These are phyloP conservation scores for Pseudococcus viburni DNA, from an alignment of 2,888 invertebrate species.

Conservation along the genomic window DNA sequence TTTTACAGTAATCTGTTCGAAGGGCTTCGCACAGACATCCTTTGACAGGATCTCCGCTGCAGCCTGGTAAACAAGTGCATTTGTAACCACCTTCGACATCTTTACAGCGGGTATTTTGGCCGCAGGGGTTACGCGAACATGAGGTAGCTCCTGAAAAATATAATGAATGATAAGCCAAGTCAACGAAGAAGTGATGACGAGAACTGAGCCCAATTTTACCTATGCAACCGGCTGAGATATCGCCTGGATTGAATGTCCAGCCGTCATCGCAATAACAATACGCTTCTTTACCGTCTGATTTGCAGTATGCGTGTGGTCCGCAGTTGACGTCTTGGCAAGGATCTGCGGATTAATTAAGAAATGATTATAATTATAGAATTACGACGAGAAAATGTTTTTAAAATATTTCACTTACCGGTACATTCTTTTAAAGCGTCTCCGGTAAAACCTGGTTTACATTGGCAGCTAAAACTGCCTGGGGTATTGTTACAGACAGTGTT, in stretches of 20 bases:
- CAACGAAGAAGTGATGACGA: conserved; percentile 67
- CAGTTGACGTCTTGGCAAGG: conserved; percentile 94
- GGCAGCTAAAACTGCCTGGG: conserved; percentile 84
- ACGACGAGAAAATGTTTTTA: no score
- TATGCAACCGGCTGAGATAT: conserved; percentile 90
- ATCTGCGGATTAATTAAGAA: conserved; percentile 72
- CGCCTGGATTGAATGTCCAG: conserved; percentile 91
- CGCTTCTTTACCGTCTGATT: conserved; percentile 89
- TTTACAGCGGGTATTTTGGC: conserved; percentile 85
- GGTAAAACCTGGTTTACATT: conserved; percentile 87
- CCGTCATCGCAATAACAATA: conserved; percentile 94
- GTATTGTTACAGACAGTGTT: conserved; percentile 87
- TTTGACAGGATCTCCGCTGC: conserved; percentile 85
- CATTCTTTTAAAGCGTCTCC: conserved; percentile 89
- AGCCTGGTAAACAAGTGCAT: conserved; percentile 85
- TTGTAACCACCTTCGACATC: conserved; percentile 84
- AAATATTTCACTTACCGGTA: conserved; percentile 71
- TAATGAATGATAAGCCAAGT: not conserved
- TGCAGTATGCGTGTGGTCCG: conserved; percentile 89
- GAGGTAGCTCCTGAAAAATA: not conserved
- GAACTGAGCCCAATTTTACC: conserved; percentile 71
- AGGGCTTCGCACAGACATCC: conserved; percentile 84
- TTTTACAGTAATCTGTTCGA: conserved; percentile 81
- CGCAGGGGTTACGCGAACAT: conserved; percentile 87
- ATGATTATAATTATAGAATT: not conserved